Evolutionary conservation across 2,888 invertebrate species (phyloP).

Genomic region (Sphaerolaimus hirsutus): DNA sequence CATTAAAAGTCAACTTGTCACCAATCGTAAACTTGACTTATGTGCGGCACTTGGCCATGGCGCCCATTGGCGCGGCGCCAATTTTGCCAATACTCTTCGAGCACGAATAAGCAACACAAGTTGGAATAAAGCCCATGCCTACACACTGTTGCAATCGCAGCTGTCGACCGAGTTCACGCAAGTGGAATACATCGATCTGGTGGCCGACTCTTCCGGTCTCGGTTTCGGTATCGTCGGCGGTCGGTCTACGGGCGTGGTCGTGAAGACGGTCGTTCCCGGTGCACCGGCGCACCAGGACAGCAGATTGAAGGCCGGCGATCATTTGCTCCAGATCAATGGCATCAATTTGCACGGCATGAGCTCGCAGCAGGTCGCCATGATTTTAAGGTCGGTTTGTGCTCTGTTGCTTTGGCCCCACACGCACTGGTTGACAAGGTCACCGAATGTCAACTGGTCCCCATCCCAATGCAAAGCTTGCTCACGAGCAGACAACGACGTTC

Average conservation of each 20-base stretch:
- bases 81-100: too few species aligned
- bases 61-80: too few species aligned
- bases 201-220: constrained; percentile 65
- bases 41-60: too few species aligned
- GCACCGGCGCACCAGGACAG: constrained; percentile 93
- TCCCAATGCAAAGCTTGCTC: too few species aligned
- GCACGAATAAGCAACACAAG: background rate
- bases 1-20: too few species aligned
- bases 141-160: constrained; percentile 29
- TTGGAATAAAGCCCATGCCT: background rate
- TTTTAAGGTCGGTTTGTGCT: background rate
- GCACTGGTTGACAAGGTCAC: too few species aligned
- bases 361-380: constrained; percentile 41
- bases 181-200: constrained; percentile 86
- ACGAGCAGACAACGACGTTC: too few species aligned
- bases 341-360: constrained; percentile 84
- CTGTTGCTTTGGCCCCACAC: too few species aligned
- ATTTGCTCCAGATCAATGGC: constrained; percentile 67
- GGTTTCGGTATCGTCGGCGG: constrained; percentile 93
- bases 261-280: constrained; percentile 87
- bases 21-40: too few species aligned
- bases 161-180: constrained; percentile 98
- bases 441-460: too few species aligned
- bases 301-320: constrained; percentile 81
- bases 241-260: constrained; percentile 90